Percentiles rank a stretch among this genome's conserved stretches.
These are phyloP conservation scores for Hypocryptadius cinnamomeus DNA, from an alignment of 2,113 vertebrate species.

Conservation along the genomic window DNA sequence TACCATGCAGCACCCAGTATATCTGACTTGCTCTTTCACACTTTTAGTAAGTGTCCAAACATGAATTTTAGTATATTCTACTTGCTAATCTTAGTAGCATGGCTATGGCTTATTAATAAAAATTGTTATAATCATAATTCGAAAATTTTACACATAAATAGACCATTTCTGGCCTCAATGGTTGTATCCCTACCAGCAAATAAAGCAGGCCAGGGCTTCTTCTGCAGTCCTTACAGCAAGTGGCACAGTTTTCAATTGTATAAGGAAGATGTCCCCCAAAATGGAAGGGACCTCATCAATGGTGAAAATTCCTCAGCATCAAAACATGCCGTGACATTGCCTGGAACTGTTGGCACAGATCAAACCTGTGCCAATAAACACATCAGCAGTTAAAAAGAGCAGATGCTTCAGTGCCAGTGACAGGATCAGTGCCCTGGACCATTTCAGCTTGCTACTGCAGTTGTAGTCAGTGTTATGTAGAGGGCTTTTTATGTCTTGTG, in stretches of 20 bases:
- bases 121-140: not conserved
- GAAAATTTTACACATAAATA: not conserved
- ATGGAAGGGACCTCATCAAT: not conserved
- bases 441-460: not conserved
- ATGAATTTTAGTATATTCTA: not conserved
- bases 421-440: not conserved
- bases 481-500: not conserved
- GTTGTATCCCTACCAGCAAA: not conserved
- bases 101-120: not conserved
- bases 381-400: not conserved
- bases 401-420: not conserved
- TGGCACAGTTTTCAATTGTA: not conserved
- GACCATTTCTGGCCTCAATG: not conserved
- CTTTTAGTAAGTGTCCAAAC: not conserved
- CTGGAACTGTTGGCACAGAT: not conserved
- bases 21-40: not conserved
- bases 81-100: not conserved
- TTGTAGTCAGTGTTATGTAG: accelerated
- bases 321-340: not conserved
- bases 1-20: not conserved
- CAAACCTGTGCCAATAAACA: not conserved
- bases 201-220: not conserved
- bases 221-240: not conserved
- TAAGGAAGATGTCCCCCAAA: not conserved
- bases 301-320: not conserved